Evolutionary conservation across 1,140 invertebrate genomes (phyloP), one percentile per base, ranked within the genome.

Genomic region (Temnothorax nylanderi): DNA sequence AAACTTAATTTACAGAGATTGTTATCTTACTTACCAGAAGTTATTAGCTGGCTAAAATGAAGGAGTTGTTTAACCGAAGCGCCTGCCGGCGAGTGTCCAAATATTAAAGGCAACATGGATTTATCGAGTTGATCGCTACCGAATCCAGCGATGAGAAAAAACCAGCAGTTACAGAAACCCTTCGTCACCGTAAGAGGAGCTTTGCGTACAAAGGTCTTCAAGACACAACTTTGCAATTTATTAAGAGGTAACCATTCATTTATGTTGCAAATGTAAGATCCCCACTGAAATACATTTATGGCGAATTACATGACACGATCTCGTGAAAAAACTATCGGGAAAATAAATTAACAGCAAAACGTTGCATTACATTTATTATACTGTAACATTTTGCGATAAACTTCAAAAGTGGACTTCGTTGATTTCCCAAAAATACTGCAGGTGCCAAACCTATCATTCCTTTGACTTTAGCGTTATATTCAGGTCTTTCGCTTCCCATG

Each of bases 61-160:
- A 97, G 95, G 7, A 98, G 94, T 88, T 97, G 97, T 86, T 96
- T 96, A 0, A 96, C 95, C 0, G 97, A 98, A 1, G 97, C 96
- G 2, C 97, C 97, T 34, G 97, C 97, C 0, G 98, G 97, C 85
- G 97, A 97, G 89, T 98, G 97, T 16, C 96, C 95, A 41, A 97
- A 93, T 88, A 97, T 97, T 0, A 97, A 93, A 6, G 96, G 95
- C 1, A 96, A 69, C 91, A 96, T 95, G 7, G 93, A 90, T 65
- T 95, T 94, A 44, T 95, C 94, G 11, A 95, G 74, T 37, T 95
- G 95, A 90, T 95, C 91, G 44, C 94, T 95, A n/a, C 94, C 94
- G 67, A 95, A 95, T 62, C 94, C 94, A 54, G 94, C 94, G 2
- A 95, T 90, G 8, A 95, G 44, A 72, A 94, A 92, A 82, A 95